phyloP scores from a whole-genome alignment of 2,113 vertebrate species.

The Halichoeres trimaculatus region DNA sequence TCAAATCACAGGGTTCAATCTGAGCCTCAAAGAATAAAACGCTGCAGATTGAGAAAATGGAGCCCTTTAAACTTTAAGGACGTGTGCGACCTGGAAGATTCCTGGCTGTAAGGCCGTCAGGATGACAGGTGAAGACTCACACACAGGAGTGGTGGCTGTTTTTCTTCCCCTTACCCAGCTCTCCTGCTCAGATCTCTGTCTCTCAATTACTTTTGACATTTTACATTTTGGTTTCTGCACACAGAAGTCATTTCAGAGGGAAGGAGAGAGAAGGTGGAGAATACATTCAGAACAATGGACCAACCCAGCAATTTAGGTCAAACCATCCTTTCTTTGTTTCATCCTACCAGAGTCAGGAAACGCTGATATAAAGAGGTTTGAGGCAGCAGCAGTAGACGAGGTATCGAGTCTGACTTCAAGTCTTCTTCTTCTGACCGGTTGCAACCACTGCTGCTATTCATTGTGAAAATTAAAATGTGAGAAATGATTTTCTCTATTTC shows the following conservation, averaged over 20 bases:
- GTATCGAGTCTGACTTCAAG: no score
- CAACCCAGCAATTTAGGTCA: neutral
- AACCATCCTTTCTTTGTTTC: neutral
- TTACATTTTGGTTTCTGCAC: conserved; percentile 41
- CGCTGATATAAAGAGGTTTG: neutral
- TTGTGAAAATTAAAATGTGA: no score
- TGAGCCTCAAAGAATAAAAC: conserved; percentile 50
- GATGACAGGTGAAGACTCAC: conserved; percentile 28
- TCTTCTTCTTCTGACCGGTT: no score
- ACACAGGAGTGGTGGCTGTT: conserved; percentile 27
- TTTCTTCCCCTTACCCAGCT: conserved; percentile 24
- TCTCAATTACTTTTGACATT: conserved; percentile 59
- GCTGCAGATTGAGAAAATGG: conserved; percentile 43
- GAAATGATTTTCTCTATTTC: no score
- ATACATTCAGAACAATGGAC: neutral
- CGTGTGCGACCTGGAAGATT: conserved; percentile 49
- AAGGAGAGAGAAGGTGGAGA: neutral
- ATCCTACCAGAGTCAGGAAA: neutral
- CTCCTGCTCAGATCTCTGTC: conserved; percentile 32
- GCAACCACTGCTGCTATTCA: no score
- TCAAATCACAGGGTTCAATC: conserved; percentile 66
- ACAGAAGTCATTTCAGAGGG: neutral
- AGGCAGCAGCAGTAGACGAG: neutral
- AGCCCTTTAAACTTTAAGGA: conserved; percentile 54
- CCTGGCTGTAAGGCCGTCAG: conserved; percentile 40